Conservation (phyloP, 1,140 invertebrate species). For the Leptinotarsa texana region DNA sequence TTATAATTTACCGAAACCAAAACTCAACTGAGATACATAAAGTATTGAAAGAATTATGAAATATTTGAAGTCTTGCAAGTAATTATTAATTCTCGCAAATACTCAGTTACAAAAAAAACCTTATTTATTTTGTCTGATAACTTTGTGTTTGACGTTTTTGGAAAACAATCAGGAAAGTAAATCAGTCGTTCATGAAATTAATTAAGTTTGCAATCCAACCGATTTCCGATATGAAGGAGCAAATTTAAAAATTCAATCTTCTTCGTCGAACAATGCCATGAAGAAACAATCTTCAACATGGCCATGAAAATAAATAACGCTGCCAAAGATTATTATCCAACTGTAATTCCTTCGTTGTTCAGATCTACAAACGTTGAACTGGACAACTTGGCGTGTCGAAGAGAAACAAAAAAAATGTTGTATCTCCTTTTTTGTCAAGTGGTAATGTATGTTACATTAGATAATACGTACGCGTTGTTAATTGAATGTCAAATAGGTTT, state of each 20-base stretch:
- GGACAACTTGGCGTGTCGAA: not conserved
- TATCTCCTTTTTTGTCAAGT: constrained; percentile 3
- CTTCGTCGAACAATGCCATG: not conserved
- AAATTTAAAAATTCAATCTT: not conserved
- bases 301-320: not conserved
- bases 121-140: not conserved
- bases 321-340: not conserved
- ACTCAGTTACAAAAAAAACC: too few species aligned
- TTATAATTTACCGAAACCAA: too few species aligned
- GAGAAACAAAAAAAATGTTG: not conserved
- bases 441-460: not conserved
- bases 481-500: not conserved
- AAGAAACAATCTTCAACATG: not conserved
- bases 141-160: not conserved
- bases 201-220: not conserved
- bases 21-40: too few species aligned
- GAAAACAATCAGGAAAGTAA: not conserved
- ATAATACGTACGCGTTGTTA: not conserved
- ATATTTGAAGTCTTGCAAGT: too few species aligned
- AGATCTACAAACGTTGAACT: not conserved
- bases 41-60: too few species aligned
- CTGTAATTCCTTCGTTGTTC: not conserved
- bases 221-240: too few species aligned
- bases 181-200: constrained; percentile 1
- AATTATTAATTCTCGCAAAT: too few species aligned